Conservation (phyloP, 1,140 invertebrate genomes). For the Lordiphosa clarofinis region DNA sequence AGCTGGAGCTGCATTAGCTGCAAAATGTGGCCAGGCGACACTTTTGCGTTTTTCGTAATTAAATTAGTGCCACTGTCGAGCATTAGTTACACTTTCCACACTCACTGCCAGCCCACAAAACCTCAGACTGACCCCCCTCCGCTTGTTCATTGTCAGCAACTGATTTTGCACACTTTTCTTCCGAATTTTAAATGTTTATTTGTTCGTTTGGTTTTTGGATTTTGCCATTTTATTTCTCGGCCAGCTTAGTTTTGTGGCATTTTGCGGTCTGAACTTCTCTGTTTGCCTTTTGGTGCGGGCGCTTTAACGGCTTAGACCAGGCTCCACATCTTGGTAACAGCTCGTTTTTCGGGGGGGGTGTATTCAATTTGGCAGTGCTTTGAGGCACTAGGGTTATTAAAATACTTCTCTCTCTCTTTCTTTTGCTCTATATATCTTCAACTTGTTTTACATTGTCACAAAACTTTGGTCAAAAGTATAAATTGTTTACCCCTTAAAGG, state of each 20-base stretch:
- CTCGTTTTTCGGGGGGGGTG: too few relatives aligned
- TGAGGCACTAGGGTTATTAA: conserved; percentile 28
- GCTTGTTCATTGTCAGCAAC: conserved; percentile 62
- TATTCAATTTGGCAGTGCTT: conserved; percentile 19
- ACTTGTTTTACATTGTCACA: background rate
- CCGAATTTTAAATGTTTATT: conserved; percentile 72
- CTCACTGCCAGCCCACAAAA: conserved; percentile 36
- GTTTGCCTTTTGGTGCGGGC: conserved; percentile 8
- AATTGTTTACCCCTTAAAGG: too few relatives aligned
- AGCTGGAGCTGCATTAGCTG: conserved; percentile 57
- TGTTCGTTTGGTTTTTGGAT: conserved; percentile 43
- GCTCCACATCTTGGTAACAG: too few relatives aligned
- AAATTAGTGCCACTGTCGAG: conserved; percentile 74
- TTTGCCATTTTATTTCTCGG: conserved; percentile 27
- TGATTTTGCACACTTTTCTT: conserved; percentile 53
- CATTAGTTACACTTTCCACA: conserved; percentile 69
- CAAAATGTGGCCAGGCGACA: conserved; percentile 67
- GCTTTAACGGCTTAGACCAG: conserved; percentile 2
- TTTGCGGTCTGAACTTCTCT: conserved; percentile 41
- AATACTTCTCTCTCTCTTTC: conserved; percentile 25
- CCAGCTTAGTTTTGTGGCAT: conserved; percentile 61
- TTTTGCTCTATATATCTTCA: background rate
- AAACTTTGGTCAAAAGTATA: too few relatives aligned
- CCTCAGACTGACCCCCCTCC: conserved; percentile 32
- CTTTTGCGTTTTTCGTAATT: conserved; percentile 78